Evolutionary conservation across 2,113 vertebrate genomes (phyloP), one percentile per base, ranked within the genome.

Genomic region (Cryptomyrus ogoouensis): DNA sequence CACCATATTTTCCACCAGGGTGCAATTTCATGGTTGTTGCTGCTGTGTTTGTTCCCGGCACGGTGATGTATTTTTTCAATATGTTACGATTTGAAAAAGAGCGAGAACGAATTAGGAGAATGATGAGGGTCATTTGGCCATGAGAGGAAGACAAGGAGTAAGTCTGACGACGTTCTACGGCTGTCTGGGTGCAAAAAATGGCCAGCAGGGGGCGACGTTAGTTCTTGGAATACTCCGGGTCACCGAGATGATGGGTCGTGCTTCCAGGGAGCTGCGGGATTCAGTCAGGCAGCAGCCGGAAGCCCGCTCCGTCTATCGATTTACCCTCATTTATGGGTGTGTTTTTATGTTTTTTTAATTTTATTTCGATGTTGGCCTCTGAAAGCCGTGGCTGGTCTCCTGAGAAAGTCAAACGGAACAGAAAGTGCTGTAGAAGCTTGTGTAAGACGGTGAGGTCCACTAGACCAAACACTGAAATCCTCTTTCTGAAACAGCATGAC

Each of bases 381-480:
- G 49, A 50, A 39, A 89, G 27, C 27, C 66, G 7, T 19, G 17
- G 17, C 52, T 2, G 50, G 6, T 89, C 49, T 83, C 50, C 49
- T 0, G 74, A 77, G 88, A 83, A 9, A 24, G 19, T 3, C 49
- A 46, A 89, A 53, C 56, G 49, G 74, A 83, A 56, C 5, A 89
- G 88, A 42, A 12, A 19, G 74, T 80, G 74, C 12, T 42, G 35
- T 17, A 50, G 44, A 31, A 62, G n/a, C 12, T 88, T 24, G 19
- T 39, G 52, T 85, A 39, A 80, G 9, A 50, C 35, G 0, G 56
- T 35, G 85, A 84, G 35, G 13, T 84, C 90, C 15, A 12, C 4
- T 17, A 46, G 39, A 31, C 46, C 19, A 15, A 80, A 90, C 86
- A 91, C 62, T 83, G 85, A 91, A 90, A 91, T 90, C 46, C 90